Evolutionary conservation across 2,888 invertebrate genomes (phyloP).

Genomic region (Microdon myrmicae): DNA sequence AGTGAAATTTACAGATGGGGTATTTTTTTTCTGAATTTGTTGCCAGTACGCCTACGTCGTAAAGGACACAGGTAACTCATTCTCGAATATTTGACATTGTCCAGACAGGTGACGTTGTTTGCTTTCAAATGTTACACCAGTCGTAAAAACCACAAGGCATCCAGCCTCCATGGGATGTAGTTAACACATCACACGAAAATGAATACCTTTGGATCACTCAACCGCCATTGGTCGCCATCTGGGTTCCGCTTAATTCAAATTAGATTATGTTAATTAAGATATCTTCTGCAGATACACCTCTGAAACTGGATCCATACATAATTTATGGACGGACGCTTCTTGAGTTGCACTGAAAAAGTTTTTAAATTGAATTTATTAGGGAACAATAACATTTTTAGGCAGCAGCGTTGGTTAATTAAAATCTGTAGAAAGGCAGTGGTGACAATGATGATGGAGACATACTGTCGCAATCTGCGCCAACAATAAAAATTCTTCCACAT

Average conservation of each 20-base stretch:
- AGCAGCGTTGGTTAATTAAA: constrained; percentile 46
- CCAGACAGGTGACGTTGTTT: too few relatives aligned
- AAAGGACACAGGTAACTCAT: too few relatives aligned
- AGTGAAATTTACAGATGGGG: too few relatives aligned
- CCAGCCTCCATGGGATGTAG: too few relatives aligned
- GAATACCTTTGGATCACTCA: too few relatives aligned
- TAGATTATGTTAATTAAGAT: constrained; percentile 63
- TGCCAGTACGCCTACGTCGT: too few relatives aligned
- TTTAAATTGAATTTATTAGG: constrained; percentile 49
- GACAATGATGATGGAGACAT: constrained; percentile 13
- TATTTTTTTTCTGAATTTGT: too few relatives aligned
- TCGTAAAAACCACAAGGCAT: too few relatives aligned
- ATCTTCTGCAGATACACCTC: constrained; percentile 20
- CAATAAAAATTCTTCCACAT: constrained; percentile 36
- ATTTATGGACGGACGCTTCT: constrained; percentile 30
- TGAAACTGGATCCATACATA: constrained; percentile 30
- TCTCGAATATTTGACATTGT: too few relatives aligned
- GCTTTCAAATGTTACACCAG: too few relatives aligned
- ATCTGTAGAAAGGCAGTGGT: constrained; percentile 8
- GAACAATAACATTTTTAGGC: constrained; percentile 50
- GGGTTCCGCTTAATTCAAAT: constrained; percentile 57
- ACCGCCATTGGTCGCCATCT: too few relatives aligned
- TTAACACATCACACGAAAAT: too few relatives aligned
- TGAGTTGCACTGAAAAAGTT: constrained; percentile 43
- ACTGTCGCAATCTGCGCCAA: constrained; percentile 25